These are phyloP conservation scores for Acheta domesticus DNA, from an alignment of 2,888 invertebrate species.

Conservation along the genomic window DNA sequence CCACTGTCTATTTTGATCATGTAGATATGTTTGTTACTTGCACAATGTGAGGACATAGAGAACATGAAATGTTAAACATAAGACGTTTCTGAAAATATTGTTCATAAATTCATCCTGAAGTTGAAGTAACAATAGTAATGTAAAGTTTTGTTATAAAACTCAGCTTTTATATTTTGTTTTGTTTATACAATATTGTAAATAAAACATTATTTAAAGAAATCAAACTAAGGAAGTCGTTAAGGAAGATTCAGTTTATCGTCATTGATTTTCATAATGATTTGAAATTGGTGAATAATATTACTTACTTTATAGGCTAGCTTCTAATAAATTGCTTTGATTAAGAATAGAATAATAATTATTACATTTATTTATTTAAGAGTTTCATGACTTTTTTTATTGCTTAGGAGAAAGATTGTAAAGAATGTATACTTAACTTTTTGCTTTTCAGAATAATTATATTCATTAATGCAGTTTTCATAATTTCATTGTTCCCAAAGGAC, in stretches of 20 bases:
- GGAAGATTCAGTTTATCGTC: not conserved
- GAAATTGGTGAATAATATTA: not conserved
- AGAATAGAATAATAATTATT: not conserved
- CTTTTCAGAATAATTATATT: not conserved
- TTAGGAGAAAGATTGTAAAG: conserved; percentile 2
- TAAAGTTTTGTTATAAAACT: too few species aligned
- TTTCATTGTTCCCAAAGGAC: conserved; percentile 3
- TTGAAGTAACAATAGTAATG: too few species aligned
- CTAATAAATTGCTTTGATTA: not conserved
- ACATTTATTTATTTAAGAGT: not conserved
- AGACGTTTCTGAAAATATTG: too few species aligned
- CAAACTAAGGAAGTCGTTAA: too few species aligned
- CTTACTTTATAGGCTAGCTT: conserved; percentile 2
- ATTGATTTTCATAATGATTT: not conserved
- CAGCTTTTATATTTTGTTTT: too few species aligned
- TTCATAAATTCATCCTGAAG: too few species aligned
- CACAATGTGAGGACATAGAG: too few species aligned
- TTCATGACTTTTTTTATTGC: not conserved
- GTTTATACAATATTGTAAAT: too few species aligned
- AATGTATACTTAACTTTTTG: not conserved
- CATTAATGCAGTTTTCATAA: not conserved
- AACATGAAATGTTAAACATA: too few species aligned
- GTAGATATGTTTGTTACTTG: too few species aligned
- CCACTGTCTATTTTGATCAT: too few species aligned
- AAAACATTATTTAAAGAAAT: too few species aligned